Evolutionary conservation across 2,113 vertebrate genomes (phyloP).

Genomic region (Poicephalus meyeri): DNA sequence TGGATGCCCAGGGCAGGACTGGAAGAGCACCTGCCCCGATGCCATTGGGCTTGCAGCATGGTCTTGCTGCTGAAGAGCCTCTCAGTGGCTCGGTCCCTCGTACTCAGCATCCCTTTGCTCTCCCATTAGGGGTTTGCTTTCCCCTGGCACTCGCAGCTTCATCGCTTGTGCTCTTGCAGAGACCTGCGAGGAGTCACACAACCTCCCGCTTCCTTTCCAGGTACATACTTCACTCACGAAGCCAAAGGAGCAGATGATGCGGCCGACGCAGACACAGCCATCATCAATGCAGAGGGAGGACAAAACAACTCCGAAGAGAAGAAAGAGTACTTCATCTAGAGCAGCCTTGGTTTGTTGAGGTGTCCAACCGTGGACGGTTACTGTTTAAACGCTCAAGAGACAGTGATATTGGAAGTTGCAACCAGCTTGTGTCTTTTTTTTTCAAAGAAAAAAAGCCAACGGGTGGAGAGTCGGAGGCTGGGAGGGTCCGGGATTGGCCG

Average conservation of each 20-base stretch:
- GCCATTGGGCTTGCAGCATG: background rate
- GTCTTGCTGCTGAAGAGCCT: background rate
- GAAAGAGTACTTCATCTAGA: slow-evolving; percentile 99
- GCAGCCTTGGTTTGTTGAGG: slow-evolving; percentile 79
- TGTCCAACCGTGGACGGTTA: slow-evolving; percentile 77
- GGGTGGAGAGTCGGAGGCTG: slow-evolving; percentile 75
- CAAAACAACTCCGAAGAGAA: slow-evolving; percentile 99
- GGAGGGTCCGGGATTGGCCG: slow-evolving; percentile 80
- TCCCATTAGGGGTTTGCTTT: background rate
- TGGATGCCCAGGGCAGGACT: background rate
- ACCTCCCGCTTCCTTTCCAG: slow-evolving; percentile 73
- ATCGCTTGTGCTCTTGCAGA: fast-evolving
- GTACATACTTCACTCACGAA: slow-evolving; percentile 99
- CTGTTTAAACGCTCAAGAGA: slow-evolving; percentile 78
- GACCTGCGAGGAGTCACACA: slow-evolving; percentile 7
- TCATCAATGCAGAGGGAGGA: slow-evolving; percentile 98
- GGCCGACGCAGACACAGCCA: slow-evolving; percentile 97
- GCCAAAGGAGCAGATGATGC: slow-evolving; percentile 99
- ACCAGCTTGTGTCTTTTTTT: slow-evolving; percentile 72
- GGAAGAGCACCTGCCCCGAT: background rate
- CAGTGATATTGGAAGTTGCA: slow-evolving; percentile 74
- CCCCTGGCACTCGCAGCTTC: background rate
- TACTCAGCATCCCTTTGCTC: background rate
- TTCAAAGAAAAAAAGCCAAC: slow-evolving; percentile 17
- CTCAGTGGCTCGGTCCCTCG: background rate